These are phyloP conservation scores for Bathybates hornii DNA, from an alignment of 2,113 vertebrate species.

Conservation along the genomic window DNA sequence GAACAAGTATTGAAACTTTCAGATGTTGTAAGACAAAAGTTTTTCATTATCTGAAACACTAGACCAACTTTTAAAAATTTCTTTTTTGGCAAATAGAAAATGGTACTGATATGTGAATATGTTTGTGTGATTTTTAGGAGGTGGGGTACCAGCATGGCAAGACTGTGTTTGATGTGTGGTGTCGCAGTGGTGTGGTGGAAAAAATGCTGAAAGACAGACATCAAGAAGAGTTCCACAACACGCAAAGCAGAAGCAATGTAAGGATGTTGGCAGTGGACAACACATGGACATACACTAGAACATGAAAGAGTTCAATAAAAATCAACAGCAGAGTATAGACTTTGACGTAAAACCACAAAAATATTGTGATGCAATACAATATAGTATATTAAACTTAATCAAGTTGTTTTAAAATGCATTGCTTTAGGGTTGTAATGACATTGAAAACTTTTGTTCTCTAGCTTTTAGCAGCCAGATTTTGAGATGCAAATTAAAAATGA, in stretches of 20 bases:
- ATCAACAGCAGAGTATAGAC: background rate
- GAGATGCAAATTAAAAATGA: background rate
- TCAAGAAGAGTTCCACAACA: conserved; percentile 80
- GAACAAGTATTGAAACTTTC: background rate
- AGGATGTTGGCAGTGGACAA: background rate
- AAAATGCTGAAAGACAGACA: conserved; percentile 90
- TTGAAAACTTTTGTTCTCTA: background rate
- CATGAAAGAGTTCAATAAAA: background rate
- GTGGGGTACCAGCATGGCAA: conserved; percentile 92
- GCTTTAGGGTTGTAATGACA: background rate
- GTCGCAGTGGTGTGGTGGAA: conserved; percentile 84
- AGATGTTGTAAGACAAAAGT: background rate
- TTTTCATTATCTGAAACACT: background rate
- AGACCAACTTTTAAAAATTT: background rate
- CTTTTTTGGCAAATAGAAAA: background rate
- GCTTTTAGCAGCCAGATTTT: background rate
- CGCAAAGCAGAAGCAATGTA: conserved; percentile 76
- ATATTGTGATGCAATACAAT: background rate
- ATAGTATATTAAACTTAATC: background rate
- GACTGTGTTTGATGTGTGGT: conserved; percentile 85
- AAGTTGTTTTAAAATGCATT: background rate
- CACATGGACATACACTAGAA: background rate
- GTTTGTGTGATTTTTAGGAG: conserved; percentile 69
- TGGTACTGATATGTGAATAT: background rate
- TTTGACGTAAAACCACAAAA: background rate